Conservation (phyloP, 2,797 vertebrate genomes). For the Ciconia nigra region DNA sequence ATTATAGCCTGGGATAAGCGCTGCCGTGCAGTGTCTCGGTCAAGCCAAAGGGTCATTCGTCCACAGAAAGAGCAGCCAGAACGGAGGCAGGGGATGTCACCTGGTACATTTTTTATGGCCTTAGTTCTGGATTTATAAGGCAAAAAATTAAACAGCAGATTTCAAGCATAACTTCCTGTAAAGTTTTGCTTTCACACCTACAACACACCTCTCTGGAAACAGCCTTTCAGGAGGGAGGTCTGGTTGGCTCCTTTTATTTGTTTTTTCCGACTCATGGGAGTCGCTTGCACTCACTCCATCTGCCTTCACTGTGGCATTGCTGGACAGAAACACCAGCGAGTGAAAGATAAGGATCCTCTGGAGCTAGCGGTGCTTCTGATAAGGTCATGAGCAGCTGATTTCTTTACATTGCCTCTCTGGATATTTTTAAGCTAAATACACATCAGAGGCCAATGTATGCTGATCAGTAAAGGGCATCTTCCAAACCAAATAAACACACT, state of each 20-base stretch:
- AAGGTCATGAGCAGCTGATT: not conserved
- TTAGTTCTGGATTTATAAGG: not conserved
- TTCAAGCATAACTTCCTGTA: not conserved
- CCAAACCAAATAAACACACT: not conserved
- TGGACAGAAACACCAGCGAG: not conserved
- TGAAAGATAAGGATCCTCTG: not conserved
- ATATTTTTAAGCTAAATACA: not conserved
- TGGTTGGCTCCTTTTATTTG: not conserved
- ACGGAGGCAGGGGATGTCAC: not conserved
- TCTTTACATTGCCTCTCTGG: not conserved
- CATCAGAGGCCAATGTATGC: not conserved
- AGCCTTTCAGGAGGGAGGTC: not conserved
- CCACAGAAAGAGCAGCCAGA: not conserved
- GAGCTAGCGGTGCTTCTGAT: not conserved
- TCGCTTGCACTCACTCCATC: not conserved
- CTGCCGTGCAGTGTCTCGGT: not conserved
- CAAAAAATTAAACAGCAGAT: not conserved
- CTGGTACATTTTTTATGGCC: not conserved
- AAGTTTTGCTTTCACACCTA: not conserved
- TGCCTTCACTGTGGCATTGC: not conserved
- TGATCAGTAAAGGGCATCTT: not conserved
- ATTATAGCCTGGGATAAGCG: not conserved
- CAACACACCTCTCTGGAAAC: not conserved
- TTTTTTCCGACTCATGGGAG: not conserved
- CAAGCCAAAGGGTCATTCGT: not conserved